These are phyloP conservation scores for Nebria ingens DNA, from an alignment of 1,140 invertebrate species.

Conservation along the genomic window DNA sequence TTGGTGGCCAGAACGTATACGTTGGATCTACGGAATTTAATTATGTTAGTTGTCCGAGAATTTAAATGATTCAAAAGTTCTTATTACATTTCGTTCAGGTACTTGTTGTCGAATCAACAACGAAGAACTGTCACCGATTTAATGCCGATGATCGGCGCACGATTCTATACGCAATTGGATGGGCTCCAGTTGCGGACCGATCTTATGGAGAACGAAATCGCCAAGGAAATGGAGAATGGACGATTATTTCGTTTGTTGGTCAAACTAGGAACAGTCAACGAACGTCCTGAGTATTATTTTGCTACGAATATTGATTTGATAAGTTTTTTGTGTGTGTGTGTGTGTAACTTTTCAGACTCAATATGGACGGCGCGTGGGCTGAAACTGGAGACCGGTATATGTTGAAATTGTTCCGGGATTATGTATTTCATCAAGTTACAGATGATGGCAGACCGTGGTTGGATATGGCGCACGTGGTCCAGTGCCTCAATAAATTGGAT, in stretches of 20 bases:
- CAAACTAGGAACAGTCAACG: conserved; percentile 86
- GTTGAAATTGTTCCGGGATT: conserved; percentile 96
- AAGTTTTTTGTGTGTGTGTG: conserved; percentile 11
- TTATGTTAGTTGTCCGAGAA: conserved; percentile 59
- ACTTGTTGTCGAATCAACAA: conserved; percentile 61
- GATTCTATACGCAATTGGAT: conserved; percentile 94
- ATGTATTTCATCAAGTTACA: conserved; percentile 89
- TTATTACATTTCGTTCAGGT: conserved; percentile 41
- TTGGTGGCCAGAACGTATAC: conserved; percentile 84
- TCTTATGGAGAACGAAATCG: conserved; percentile 79
- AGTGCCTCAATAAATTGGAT: conserved; percentile 90
- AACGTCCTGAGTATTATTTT: conserved; percentile 72
- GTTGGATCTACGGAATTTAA: conserved; percentile 84
- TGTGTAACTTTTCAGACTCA: conserved; percentile 54
- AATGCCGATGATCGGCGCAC: conserved; percentile 98
- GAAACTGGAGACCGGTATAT: conserved; percentile 97
- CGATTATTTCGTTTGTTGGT: conserved; percentile 80
- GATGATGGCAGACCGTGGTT: conserved; percentile 90
- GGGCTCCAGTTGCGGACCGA: conserved; percentile 77
- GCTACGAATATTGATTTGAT: not conserved
- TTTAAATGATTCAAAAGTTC: conserved; percentile 12
- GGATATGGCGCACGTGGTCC: conserved; percentile 89
- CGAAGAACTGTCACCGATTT: conserved; percentile 84
- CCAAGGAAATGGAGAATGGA: conserved; percentile 92
- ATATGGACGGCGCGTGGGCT: conserved; percentile 87